phyloP scores from a whole-genome alignment of 2,888 invertebrate genomes.

The Macropis europaea region DNA sequence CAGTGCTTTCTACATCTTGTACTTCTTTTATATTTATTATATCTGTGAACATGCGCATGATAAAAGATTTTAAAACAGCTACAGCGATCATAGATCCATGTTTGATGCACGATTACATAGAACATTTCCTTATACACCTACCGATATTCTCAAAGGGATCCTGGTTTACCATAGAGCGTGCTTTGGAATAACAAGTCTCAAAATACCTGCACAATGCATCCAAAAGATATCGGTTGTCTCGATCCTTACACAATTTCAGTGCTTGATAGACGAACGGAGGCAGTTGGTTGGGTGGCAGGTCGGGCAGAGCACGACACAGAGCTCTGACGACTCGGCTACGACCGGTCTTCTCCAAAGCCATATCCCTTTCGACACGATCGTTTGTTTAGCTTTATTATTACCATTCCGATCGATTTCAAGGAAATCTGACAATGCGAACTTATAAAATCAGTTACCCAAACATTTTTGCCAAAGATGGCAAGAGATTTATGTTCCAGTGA shows the following conservation, averaged over 20 bases:
- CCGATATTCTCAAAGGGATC: conserved; percentile 68
- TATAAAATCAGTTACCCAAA: conserved; percentile 81
- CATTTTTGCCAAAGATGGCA: conserved; percentile 85
- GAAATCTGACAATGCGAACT: not conserved
- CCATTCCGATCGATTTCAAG: too few relatives aligned
- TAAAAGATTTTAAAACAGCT: not conserved
- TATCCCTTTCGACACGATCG: conserved; percentile 47
- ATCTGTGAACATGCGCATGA: conserved; percentile 30
- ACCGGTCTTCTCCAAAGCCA: conserved; percentile 82
- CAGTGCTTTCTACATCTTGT: conserved; percentile 83
- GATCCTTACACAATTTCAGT: conserved; percentile 82
- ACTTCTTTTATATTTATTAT: conserved; percentile 77
- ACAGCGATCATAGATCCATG: not conserved
- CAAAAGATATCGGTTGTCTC: conserved; percentile 79
- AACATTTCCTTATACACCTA: conserved; percentile 43
- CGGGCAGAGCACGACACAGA: conserved; percentile 83
- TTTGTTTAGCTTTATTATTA: not conserved
- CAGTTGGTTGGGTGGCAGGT: conserved; percentile 83
- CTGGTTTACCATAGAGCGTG: conserved; percentile 29
- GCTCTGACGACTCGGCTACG: conserved; percentile 84
- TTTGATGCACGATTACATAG: not conserved
- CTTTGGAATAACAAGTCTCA: conserved; percentile 74
- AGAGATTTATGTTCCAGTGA: conserved; percentile 82
- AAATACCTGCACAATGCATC: conserved; percentile 81
- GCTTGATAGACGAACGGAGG: conserved; percentile 86